Evolutionary conservation across 2,888 invertebrate genomes (phyloP).

Genomic region (Hyalella azteca): DNA sequence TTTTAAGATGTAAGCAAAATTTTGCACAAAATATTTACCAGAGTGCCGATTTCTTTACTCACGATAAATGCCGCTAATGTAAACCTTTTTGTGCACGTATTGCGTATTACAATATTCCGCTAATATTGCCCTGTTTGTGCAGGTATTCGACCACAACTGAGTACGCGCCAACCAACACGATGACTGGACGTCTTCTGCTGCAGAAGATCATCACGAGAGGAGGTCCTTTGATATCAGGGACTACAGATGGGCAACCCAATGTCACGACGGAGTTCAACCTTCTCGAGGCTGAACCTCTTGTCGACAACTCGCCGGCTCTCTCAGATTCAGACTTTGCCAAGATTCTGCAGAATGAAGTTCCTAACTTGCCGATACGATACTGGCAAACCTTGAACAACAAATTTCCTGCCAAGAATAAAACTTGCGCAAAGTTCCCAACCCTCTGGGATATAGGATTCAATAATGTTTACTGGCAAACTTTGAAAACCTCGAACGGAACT

Average conservation of each 20-base stretch:
- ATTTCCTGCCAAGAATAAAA: constrained; percentile 71
- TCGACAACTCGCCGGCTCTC: constrained; percentile 70
- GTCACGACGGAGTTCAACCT: constrained; percentile 51
- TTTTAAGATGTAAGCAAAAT: too few species aligned
- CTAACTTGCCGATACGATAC: constrained; percentile 83
- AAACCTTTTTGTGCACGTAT: too few species aligned
- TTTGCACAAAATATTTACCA: too few species aligned
- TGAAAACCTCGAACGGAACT: constrained; percentile 82
- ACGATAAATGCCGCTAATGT: too few species aligned
- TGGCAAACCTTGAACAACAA: constrained; percentile 84
- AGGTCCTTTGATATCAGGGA: constrained; percentile 44
- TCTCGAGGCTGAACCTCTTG: constrained; percentile 67
- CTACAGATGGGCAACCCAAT: constrained; percentile 48
- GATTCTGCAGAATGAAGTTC: constrained; percentile 74
- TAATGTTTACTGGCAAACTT: constrained; percentile 90
- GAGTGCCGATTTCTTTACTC: too few species aligned
- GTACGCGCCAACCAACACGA: constrained; percentile 43
- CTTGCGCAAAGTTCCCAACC: constrained; percentile 84
- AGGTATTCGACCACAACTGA: constrained; percentile 54
- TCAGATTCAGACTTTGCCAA: constrained; percentile 69
- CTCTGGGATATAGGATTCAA: constrained; percentile 91
- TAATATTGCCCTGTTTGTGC: background rate
- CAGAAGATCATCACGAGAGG: constrained; percentile 55
- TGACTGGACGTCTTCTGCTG: constrained; percentile 54
- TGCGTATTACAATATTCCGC: too few species aligned